phyloP scores from a whole-genome alignment of 2,888 invertebrate genomes.

The Alentia gelatinosa region DNA sequence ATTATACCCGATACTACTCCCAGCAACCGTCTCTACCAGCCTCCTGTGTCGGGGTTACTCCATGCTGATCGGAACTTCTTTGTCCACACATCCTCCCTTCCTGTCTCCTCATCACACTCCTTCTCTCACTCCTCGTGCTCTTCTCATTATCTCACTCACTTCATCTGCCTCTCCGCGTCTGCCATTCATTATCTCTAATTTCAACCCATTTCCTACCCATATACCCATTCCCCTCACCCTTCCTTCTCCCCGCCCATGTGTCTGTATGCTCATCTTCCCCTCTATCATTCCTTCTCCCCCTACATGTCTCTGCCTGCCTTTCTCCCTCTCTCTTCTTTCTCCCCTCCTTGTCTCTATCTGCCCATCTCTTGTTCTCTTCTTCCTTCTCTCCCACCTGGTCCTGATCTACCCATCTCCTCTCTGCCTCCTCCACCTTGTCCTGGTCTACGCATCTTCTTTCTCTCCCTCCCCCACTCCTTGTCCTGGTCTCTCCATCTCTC shows the following conservation, averaged over 20 bases:
- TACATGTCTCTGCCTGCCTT: background rate
- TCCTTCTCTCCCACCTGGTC: background rate
- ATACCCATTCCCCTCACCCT: background rate
- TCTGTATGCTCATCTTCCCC: background rate
- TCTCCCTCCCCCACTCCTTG: background rate
- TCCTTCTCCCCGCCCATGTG: background rate
- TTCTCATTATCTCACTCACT: background rate
- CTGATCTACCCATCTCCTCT: background rate
- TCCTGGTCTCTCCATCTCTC: background rate
- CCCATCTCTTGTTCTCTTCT: background rate
- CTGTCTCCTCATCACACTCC: background rate
- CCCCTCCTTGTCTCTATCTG: background rate
- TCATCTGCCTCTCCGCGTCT: background rate
- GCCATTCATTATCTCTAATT: background rate
- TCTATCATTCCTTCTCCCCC: background rate
- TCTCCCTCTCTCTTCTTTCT: background rate
- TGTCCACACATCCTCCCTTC: background rate
- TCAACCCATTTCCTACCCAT: background rate
- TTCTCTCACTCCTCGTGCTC: background rate
- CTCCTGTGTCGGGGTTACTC: too few species aligned
- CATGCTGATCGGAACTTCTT: background rate
- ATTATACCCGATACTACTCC: too few species aligned
- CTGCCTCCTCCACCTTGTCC: background rate
- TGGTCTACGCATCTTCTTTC: background rate
- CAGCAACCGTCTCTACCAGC: too few species aligned